Evolutionary conservation across 2,888 invertebrate genomes (phyloP), one percentile per base, ranked within the genome.

Genomic region (Aporophyla lueneburgensis): DNA sequence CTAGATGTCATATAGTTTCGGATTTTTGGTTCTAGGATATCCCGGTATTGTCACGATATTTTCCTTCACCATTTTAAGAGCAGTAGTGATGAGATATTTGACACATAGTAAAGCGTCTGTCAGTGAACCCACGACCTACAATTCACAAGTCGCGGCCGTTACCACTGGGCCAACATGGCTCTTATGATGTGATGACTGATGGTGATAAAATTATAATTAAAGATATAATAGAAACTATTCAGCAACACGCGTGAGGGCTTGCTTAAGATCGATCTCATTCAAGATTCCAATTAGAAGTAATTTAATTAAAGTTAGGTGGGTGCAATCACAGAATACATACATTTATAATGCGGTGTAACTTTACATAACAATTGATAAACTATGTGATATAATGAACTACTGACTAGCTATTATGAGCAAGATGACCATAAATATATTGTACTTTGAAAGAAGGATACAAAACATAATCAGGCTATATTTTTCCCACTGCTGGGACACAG

Each of bases 261-360:
- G 59, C 71, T 54, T 61, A 19, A 73, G 66, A 79, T 76, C 19
- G 40, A 75, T 83, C 70, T 75, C 27, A 67, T 67, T 80, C 73
- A 71, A 83, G 80, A 84, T 83, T 62, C 33, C 27, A 70, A 83
- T 70, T 74, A 74, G 54, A 62, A 61, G 68, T 83, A 83, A 83
- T 76, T 79, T 62, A 83, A 76, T 80, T 74, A 71, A 73, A 72
- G 33, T 49, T 43, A 56, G n/a, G 76, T 76, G 54, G 59, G 73
- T 33, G 73, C 63, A 58, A 79, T 72, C 56, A 65, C 51, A 72
- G 63, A 65, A 58, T 51, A 67, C 56, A 74, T 56, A 68, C 51
- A 80, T 74, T n/a, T 74, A 56, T 51, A 56, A 67, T 80, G 53
- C 1, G 56, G 56, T 63, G 63, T 53, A 49, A 65, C 33, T 65